Base-by-base conservation (phyloP, 1,140 invertebrate species). In the Drosophila obscura region DNA sequence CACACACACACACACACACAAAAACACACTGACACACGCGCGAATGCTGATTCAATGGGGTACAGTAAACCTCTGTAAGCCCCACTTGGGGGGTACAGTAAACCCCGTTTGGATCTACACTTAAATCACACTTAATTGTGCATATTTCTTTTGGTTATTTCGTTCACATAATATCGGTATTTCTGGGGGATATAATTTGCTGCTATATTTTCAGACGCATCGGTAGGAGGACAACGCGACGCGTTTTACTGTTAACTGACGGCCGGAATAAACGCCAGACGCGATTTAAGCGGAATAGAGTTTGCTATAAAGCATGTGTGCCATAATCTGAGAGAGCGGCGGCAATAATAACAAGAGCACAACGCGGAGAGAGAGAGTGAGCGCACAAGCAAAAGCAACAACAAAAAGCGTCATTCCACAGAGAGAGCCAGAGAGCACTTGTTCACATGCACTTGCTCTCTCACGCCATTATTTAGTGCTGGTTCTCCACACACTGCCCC, bases 191-290 rank as follows among this genome's bases (percentile, higher is more conserved):
- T 77, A 46, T 73, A 13, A 64, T 71, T 49, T 53, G 61, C 55
- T 60, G n/a, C 11, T 71, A 56, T 55, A 35, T 56, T 80, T 72
- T 58, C 77, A 57, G 66, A 73, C 81, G 78, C 52, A 62, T 46
- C 66, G 28, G 31, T 35, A 39, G 49, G 49, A 51, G 49, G 49
- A 51, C 15, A 62, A 41, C 28, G 35, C 35, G 57, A 56, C 73
- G 82, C 83, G 82, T 82, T 87, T 78, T 87, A 87, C 82, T 85
- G 82, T 85, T 85, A 85, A 87, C 82, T 87, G 80, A 83, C 35
- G 11, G 11, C 74, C 80, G 76, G 56, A 60, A 73, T 58, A 73
- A 73, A 58, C 44, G 64, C 66, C 80, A 73, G 56, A 69, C 35
- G 35, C 61, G 50, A 65, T 45, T 63, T 56, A 44, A 43, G 35